These are phyloP conservation scores for Laspeyria flexula DNA, from an alignment of 2,888 invertebrate species.

Conservation along the genomic window DNA sequence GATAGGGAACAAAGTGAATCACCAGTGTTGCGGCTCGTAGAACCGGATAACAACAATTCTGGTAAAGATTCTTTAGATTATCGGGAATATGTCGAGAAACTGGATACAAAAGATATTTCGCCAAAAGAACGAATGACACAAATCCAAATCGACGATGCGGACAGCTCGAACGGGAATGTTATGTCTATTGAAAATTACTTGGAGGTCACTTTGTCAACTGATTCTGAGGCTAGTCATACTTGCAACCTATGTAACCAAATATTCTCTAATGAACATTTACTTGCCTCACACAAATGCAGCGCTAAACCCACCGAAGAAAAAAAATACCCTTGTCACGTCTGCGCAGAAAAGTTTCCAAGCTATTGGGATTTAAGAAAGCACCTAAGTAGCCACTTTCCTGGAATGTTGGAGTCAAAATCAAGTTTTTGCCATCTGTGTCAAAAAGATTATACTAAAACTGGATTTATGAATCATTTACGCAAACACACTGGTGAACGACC, in stretches of 20 bases:
- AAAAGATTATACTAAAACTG: slow-evolving; percentile 84
- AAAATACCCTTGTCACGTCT: slow-evolving; percentile 83
- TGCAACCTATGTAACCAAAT: slow-evolving; percentile 83
- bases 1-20: slow-evolving; percentile 79
- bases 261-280: slow-evolving; percentile 77
- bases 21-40: slow-evolving; percentile 79
- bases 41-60: slow-evolving; percentile 79
- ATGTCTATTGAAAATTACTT: slow-evolving; percentile 84
- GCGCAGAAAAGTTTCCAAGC: slow-evolving; percentile 81
- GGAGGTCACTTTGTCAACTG: slow-evolving; percentile 83
- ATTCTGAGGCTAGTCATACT: slow-evolving; percentile 82
- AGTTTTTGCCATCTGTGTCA: slow-evolving; percentile 85
- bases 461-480: slow-evolving; percentile 83
- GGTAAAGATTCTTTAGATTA: slow-evolving; percentile 73
- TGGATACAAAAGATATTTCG: slow-evolving; percentile 75
- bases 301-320: slow-evolving; percentile 80
- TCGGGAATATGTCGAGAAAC: slow-evolving; percentile 75
- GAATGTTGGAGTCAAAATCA: slow-evolving; percentile 83
- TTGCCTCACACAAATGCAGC: slow-evolving; percentile 76
- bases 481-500: slow-evolving; percentile 83
- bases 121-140: slow-evolving; percentile 69
- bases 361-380: slow-evolving; percentile 84
- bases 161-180: slow-evolving; percentile 81
- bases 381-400: slow-evolving; percentile 82
- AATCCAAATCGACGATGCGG: slow-evolving; percentile 73